These are phyloP conservation scores for Pygoscelis adeliae DNA, from an alignment of 2,113 vertebrate species.

Conservation along the genomic window DNA sequence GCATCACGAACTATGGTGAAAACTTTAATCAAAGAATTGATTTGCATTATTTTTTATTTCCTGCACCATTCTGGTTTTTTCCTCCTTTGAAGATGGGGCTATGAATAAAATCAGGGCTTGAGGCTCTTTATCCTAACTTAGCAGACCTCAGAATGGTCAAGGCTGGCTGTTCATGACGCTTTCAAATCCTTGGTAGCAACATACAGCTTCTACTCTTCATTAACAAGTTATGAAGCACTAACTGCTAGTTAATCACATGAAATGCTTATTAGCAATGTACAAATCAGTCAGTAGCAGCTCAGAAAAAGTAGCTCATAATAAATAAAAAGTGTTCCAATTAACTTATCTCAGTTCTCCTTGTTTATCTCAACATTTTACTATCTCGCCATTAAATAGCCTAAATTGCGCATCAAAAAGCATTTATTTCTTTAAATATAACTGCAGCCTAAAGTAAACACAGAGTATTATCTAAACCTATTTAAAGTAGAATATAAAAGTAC, in stretches of 20 bases:
- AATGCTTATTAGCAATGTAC: neutral
- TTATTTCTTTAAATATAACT: neutral
- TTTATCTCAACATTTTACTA: neutral
- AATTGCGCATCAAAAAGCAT: neutral
- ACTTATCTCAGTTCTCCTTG: neutral
- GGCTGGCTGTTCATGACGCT: neutral
- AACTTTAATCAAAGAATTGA: neutral
- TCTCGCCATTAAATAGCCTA: neutral
- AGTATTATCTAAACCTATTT: neutral
- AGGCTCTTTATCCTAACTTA: neutral
- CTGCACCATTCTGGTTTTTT: neutral
- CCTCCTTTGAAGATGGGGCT: neutral
- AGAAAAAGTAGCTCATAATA: neutral
- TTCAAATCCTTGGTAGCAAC: neutral
- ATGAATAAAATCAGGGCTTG: neutral
- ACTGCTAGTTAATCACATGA: neutral
- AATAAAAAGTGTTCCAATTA: neutral
- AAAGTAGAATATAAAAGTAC: neutral
- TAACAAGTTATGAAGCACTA: neutral
- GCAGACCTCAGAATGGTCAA: neutral
- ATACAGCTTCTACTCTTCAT: neutral
- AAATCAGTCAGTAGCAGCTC: neutral
- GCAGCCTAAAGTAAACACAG: neutral
- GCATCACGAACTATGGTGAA: neutral
- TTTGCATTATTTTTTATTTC: neutral